These are phyloP conservation scores for Ichneumon xanthorius DNA, from an alignment of 2,888 invertebrate species.

Conservation along the genomic window DNA sequence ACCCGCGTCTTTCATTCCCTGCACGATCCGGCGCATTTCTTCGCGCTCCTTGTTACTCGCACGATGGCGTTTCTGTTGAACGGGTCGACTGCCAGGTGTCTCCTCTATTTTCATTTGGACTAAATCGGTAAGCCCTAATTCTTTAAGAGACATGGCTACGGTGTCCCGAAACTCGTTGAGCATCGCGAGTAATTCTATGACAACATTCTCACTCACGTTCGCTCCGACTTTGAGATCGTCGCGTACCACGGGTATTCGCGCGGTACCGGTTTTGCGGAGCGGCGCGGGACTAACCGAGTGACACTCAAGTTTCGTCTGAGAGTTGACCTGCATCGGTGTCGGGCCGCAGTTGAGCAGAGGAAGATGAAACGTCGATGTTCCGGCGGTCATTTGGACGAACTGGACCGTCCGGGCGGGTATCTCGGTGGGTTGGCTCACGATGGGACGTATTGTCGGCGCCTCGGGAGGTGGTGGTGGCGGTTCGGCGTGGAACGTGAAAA, in stretches of 20 bases:
- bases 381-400: not conserved
- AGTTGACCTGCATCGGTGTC: not conserved
- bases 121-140: constrained; percentile 46
- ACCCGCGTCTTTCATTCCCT: constrained; percentile 30
- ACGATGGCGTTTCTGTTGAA: constrained; percentile 38
- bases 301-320: not conserved
- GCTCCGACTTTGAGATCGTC: not conserved
- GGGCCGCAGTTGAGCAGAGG: not conserved
- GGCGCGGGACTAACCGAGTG: not conserved
- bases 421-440: not conserved
- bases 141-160: constrained; percentile 15
- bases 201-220: not conserved
- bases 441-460: not conserved
- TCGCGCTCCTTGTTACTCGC: constrained; percentile 34
- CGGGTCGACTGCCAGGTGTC: constrained; percentile 21
- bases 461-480: not conserved
- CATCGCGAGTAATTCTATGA: constrained; percentile 28
- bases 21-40: constrained; percentile 37
- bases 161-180: constrained; percentile 43
- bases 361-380: not conserved
- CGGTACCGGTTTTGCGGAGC: not conserved
- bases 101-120: constrained; percentile 47
- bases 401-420: constrained; percentile 16
- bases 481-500: constrained; percentile 12
- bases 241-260: not conserved